Base-by-base conservation (phyloP, 1,140 invertebrate genomes). In the Diorhabda carinulata region DNA sequence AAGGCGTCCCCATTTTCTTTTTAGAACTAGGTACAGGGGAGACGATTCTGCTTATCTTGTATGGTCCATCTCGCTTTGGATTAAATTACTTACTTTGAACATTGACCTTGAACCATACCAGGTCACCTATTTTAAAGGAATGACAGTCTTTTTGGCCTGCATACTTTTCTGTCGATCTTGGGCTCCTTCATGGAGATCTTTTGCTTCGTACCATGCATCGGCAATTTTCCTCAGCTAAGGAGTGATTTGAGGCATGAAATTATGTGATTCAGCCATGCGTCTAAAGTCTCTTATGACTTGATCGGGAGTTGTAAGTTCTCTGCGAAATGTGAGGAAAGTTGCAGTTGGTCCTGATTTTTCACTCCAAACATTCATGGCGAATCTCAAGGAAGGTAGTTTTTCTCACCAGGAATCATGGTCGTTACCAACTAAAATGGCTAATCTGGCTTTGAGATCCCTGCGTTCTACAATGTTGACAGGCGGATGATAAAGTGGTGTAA, bases 401-500 rank as follows among this genome's bases (percentile, higher is more conserved):
- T 73, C 52, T 52, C 78, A 70, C 81, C 82, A 85, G 3, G 66
- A 60, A 3, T 52, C 42, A 62, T 84, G 81, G 44, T 82, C 72
- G 2, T 76, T 64, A 5, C 75, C 71, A 0, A 83, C 76, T 9
- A 78, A 78, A 2, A 81, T 79, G 0, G 74, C 65, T 0, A 84
- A 69, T 73, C 79, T 79, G 2, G 75, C 72, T 67, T 84, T 83
- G 1, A 85, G 40, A 40, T 80, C 80, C 10, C 79, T 60, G 6
- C 82, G 67, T 71, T 84, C 83, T 0, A 79, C 78, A 0, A 78
- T 78, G 64, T 84, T 84, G 0, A 79, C 72, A 61, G 80, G 75
- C 4, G 82, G 78, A 68, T 82, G 80, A 68, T 84, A 84, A 0
- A 76, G 43, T 0, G 79, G 76, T 0, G 73, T 77, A 5, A 77